Percentiles rank a stretch among this genome's conserved stretches.
Evolutionary conservation across 1,140 invertebrate species (phyloP).

Genomic region (Dendrolimus kikuchii): DNA sequence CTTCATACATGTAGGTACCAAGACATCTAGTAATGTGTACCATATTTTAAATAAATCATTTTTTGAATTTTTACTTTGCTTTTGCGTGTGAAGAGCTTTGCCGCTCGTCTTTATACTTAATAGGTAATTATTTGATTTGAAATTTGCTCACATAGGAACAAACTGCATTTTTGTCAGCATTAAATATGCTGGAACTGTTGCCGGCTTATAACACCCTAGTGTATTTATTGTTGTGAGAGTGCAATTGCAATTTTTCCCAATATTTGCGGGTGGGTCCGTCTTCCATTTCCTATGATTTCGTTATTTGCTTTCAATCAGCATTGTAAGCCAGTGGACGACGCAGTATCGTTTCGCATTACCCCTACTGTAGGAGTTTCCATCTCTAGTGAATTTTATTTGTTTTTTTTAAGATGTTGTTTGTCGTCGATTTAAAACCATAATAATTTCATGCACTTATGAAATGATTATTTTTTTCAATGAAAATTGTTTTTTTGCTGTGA

Average conservation of each 20-base stretch:
- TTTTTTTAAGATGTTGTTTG: conserved; percentile 65
- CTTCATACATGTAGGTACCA: no score
- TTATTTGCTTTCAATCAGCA: conserved; percentile 72
- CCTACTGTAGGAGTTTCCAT: conserved; percentile 17
- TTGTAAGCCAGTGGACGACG: conserved; percentile 45
- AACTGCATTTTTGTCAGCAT: no score
- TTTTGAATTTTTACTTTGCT: no score
- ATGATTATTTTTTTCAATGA: neutral
- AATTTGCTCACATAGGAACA: no score
- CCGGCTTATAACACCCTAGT: conserved; percentile 11
- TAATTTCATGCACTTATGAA: conserved; percentile 25
- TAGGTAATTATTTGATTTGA: no score
- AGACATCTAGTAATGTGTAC: no score
- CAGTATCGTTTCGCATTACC: conserved; percentile 6
- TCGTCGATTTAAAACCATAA: conserved; percentile 58
- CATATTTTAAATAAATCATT: no score
- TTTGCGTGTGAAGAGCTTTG: no score
- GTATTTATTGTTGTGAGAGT: conserved; percentile 39
- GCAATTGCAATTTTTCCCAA: conserved; percentile 52
- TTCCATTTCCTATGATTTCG: conserved; percentile 65
- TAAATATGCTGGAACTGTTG: no score
- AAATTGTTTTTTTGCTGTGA: no score
- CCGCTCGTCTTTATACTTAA: no score
- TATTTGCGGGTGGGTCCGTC: conserved; percentile 49
- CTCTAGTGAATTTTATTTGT: conserved; percentile 59